phyloP scores from a whole-genome alignment of 2,888 invertebrate species.

The Julus scandinavius region DNA sequence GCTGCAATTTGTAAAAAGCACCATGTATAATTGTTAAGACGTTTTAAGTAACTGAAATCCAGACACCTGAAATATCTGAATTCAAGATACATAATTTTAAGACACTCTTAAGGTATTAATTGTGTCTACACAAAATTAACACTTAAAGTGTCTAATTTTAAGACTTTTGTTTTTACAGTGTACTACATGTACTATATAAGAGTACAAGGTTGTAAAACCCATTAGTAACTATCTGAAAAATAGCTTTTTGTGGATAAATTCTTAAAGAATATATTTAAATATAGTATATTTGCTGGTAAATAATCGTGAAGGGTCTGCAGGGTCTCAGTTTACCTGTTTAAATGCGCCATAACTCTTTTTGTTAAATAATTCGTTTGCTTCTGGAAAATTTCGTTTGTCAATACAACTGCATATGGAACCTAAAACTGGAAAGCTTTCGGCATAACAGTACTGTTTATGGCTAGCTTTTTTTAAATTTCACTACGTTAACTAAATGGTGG shows the following conservation, averaged over 20 bases:
- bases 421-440: not conserved
- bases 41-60: too few species aligned
- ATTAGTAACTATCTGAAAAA: not conserved
- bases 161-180: too few species aligned
- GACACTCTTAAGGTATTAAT: too few species aligned
- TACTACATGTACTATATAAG: not conserved
- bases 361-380: not conserved
- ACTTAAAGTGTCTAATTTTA: too few species aligned
- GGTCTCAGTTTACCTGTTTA: not conserved
- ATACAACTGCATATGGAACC: not conserved
- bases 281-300: not conserved
- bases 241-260: not conserved
- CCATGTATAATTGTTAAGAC: too few species aligned
- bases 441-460: not conserved
- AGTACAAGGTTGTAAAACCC: not conserved
- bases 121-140: too few species aligned
- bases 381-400: not conserved
- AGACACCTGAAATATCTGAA: too few species aligned
- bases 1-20: too few species aligned
- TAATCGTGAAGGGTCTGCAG: not conserved
- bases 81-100: too few species aligned
- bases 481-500: not conserved
- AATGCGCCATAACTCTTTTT: not conserved
- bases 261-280: not conserved
- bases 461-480: not conserved